Conservation (phyloP, 1,140 invertebrate genomes). For the Rhopalosiphum padi region DNA sequence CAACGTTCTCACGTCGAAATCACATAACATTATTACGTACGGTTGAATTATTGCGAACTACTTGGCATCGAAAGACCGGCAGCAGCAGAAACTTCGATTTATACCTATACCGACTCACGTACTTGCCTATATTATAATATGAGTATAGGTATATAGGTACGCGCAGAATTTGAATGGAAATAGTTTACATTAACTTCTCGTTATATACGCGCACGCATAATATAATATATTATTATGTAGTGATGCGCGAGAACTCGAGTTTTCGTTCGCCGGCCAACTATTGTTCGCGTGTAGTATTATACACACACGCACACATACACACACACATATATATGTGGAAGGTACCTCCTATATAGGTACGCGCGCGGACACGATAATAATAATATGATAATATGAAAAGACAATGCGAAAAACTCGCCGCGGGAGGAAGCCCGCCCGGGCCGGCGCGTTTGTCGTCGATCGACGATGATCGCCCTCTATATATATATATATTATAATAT, state of each 20-base stretch:
- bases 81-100: too few species aligned
- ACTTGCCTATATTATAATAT: too few species aligned
- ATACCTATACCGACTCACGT: too few species aligned
- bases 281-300: background rate
- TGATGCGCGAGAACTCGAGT: slow-evolving; percentile 4
- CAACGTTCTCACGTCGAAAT: background rate
- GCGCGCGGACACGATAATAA: background rate
- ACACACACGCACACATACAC: background rate
- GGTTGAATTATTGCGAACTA: too few species aligned
- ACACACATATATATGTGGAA: background rate
- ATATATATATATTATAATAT: background rate
- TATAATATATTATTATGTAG: background rate
- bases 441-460: slow-evolving; percentile 3
- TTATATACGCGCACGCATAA: background rate
- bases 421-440: background rate
- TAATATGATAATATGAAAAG: background rate
- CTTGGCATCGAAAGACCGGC: too few species aligned
- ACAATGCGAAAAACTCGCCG: background rate
- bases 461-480: background rate
- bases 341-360: background rate
- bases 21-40: background rate
- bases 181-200: slow-evolving; percentile 17
- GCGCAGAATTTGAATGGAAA: background rate
- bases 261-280: background rate
- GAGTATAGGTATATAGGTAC: background rate